A percentile compares a stretch with the other conserved stretches of the same genome.
These are phyloP conservation scores for Aporophyla lueneburgensis DNA, from an alignment of 2,888 invertebrate species.

Conservation along the genomic window DNA sequence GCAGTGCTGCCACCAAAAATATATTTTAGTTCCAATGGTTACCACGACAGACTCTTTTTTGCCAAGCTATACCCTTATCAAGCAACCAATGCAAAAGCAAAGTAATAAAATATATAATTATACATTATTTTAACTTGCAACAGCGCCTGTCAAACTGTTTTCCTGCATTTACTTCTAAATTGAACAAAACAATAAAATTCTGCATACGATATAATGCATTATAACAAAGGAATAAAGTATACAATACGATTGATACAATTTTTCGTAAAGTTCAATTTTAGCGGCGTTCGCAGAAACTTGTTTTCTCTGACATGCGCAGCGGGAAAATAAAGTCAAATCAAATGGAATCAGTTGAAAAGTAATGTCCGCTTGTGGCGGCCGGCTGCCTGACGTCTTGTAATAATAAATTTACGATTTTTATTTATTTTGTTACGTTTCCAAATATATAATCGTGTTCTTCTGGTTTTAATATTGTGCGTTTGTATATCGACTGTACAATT, in stretches of 20 bases:
- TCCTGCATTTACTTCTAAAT: slow-evolving; percentile 4
- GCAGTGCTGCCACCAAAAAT: too few species aligned
- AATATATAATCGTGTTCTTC: slow-evolving; percentile 81
- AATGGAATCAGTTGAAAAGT: slow-evolving; percentile 83
- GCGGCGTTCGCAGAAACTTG: slow-evolving; percentile 27
- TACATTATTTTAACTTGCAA: slow-evolving; percentile 40
- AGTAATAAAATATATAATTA: not conserved
- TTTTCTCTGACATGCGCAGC: slow-evolving; percentile 66
- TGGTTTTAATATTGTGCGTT: slow-evolving; percentile 73
- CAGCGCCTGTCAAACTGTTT: slow-evolving; percentile 25
- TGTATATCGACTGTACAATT: slow-evolving; percentile 69
- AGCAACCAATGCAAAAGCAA: not conserved
- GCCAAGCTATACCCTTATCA: too few species aligned
- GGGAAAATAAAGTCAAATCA: slow-evolving; percentile 72
- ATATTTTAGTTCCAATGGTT: too few species aligned
- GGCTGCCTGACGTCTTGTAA: slow-evolving; percentile 73
- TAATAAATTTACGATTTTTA: slow-evolving; percentile 85
- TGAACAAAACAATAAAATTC: not conserved
- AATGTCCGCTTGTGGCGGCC: slow-evolving; percentile 80
- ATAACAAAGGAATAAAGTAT: rapidly evolving
- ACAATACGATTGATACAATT: not conserved
- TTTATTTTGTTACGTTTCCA: slow-evolving; percentile 83
- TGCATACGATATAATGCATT: slow-evolving; percentile 32
- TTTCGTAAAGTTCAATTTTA: slow-evolving; percentile 34
- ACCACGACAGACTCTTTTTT: too few species aligned